Conservation (phyloP, 64 coral and sea anemone genomes). For the Exaiptasia diaphana region DNA sequence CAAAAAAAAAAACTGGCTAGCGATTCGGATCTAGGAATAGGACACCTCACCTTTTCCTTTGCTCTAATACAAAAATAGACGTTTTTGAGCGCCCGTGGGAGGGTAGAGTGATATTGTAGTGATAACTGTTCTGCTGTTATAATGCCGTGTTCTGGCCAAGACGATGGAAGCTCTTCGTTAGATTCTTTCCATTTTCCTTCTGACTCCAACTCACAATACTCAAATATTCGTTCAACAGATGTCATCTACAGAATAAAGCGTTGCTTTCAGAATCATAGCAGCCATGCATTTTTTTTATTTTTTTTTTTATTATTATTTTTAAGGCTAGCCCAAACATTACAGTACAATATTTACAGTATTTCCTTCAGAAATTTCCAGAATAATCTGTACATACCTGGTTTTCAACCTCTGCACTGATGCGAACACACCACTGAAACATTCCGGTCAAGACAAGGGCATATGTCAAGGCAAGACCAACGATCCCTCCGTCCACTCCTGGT, state of each 20-base stretch:
- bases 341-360: no score
- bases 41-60: slow-evolving; percentile 81
- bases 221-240: slow-evolving; percentile 78
- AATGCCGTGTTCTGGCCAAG: slow-evolving; percentile 77
- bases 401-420: slow-evolving; percentile 84
- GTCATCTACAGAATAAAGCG: no score
- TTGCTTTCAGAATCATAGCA: no score
- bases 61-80: slow-evolving; percentile 87
- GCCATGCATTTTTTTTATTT: no score
- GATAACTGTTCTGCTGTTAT: slow-evolving; percentile 78
- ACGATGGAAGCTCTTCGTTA: slow-evolving; percentile 19
- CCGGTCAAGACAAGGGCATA: slow-evolving; percentile 74
- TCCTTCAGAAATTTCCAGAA: no score
- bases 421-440: slow-evolving; percentile 90
- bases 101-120: slow-evolving; percentile 75
- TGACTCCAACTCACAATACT: slow-evolving; percentile 60
- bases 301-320: no score
- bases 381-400: no score
- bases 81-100: slow-evolving; percentile 84
- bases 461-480: slow-evolving; percentile 69
- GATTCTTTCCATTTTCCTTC: slow-evolving; percentile 67
- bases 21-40: no score
- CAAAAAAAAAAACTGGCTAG: no score
- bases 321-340: no score
- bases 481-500: slow-evolving; percentile 63